Conservation (phyloP, 92 coral and sea anemone species). For the Hydrozoanthus gracilis region DNA sequence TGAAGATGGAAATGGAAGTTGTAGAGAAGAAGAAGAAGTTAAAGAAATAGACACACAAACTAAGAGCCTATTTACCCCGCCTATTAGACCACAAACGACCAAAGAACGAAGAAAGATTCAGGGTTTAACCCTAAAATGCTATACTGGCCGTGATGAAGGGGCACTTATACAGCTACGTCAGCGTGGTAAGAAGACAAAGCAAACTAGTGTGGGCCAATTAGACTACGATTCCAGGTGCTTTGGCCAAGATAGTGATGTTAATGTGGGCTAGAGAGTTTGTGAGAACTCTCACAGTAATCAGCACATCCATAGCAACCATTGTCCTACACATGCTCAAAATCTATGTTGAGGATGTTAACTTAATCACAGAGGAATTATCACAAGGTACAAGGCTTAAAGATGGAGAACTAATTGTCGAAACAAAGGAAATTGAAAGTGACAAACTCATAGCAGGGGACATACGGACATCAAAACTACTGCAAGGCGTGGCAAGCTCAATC, state of each 20-base stretch:
- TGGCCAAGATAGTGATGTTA: constrained; percentile 10
- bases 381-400: background rate
- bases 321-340: constrained; percentile 10
- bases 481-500: constrained; percentile 25
- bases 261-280: constrained; percentile 21
- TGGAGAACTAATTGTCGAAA: background rate
- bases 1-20: constrained; percentile 15
- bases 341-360: background rate
- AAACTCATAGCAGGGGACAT: constrained; percentile 18
- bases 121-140: background rate
- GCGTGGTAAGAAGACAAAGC: background rate
- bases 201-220: background rate
- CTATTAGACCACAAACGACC: background rate
- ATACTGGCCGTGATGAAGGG: constrained; percentile 17
- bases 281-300: constrained; percentile 1
- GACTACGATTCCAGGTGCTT: constrained; percentile 16
- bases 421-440: constrained; percentile 17
- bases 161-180: constrained; percentile 9
- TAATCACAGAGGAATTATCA: constrained; percentile 16
- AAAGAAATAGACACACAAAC: background rate
- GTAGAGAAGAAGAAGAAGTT: background rate
- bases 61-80: background rate
- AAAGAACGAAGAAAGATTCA: constrained; percentile 1
- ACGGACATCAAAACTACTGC: constrained; percentile 17
- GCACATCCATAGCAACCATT: constrained; percentile 26